phyloP scores from a whole-genome alignment of 1,140 invertebrate genomes.

The Coptotermes formosanus region DNA sequence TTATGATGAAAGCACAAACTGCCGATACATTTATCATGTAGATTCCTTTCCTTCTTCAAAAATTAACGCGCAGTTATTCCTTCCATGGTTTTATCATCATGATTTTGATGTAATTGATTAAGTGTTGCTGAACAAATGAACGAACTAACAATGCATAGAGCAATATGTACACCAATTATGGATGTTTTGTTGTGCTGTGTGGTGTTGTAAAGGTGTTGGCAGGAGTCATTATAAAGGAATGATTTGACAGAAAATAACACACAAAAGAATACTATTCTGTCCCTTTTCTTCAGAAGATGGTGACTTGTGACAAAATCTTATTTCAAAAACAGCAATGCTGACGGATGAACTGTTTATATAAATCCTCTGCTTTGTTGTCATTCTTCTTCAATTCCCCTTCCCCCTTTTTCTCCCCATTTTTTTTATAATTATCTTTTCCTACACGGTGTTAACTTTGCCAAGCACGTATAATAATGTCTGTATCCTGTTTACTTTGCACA shows the following conservation, averaged over 20 bases:
- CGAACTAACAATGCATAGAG: too few species aligned
- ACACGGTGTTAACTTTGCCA: not conserved
- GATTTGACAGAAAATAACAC: slow-evolving; percentile 12
- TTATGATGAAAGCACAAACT: too few species aligned
- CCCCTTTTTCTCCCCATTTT: not conserved
- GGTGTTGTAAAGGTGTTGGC: not conserved
- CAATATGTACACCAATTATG: too few species aligned
- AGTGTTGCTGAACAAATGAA: too few species aligned
- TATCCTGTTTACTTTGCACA: slow-evolving; percentile 4
- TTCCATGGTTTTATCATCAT: too few species aligned
- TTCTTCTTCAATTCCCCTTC: not conserved
- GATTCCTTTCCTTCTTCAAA: too few species aligned
- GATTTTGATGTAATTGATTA: too few species aligned
- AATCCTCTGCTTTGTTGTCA: not conserved
- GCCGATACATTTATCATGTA: too few species aligned
- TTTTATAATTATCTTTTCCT: not conserved
- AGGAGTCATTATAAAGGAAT: not conserved
- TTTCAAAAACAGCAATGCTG: slow-evolving; percentile 9
- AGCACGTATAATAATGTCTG: not conserved
- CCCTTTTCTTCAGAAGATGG: not conserved
- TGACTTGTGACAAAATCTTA: slow-evolving; percentile 19
- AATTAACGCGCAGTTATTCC: too few species aligned
- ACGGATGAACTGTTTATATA: slow-evolving; percentile 13
- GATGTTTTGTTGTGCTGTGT: not conserved
- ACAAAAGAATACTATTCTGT: slow-evolving; percentile 8